Percentiles rank a stretch among this genome's conserved stretches.
phyloP scores from a whole-genome alignment of 1,140 invertebrate genomes.

The Latrodectus geometricus region DNA sequence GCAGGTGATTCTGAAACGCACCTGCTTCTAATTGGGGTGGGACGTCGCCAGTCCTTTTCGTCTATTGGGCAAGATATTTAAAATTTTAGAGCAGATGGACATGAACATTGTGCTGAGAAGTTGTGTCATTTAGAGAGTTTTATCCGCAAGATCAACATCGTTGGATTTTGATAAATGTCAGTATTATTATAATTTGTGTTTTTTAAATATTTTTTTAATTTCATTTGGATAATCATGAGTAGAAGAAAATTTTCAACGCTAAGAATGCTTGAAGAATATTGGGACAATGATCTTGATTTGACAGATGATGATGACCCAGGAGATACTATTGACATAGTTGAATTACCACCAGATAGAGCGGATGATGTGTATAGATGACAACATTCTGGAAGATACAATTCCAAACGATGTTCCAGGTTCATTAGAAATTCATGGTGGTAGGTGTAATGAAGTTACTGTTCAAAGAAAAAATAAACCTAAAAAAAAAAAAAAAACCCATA shows the following conservation, averaged over 20 bases:
- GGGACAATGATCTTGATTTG: too few species aligned
- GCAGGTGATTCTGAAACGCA: conserved; percentile 40
- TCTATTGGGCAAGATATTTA: conserved; percentile 40
- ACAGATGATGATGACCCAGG: too few species aligned
- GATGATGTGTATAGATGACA: conserved; percentile 30
- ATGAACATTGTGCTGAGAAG: conserved; percentile 41
- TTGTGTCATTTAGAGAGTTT: conserved; percentile 40
- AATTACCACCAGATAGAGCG: conserved; percentile 19
- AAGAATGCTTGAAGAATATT: too few species aligned
- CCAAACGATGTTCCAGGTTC: conserved; percentile 36
- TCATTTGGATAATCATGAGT: too few species aligned
- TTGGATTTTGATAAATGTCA: conserved; percentile 40
- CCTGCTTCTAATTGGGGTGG: conserved; percentile 40
- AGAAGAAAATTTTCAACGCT: too few species aligned
- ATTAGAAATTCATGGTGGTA: conserved; percentile 40
- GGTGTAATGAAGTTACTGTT: too few species aligned
- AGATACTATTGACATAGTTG: conserved; percentile 21
- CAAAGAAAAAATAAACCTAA: too few species aligned
- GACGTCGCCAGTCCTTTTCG: conserved; percentile 36
- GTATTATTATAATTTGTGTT: too few species aligned
- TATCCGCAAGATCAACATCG: conserved; percentile 37
- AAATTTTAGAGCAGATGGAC: conserved; percentile 40
- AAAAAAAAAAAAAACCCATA: conserved; percentile 8
- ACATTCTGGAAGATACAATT: conserved; percentile 42
- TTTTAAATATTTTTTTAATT: too few species aligned